These are phyloP conservation scores for Iphiclides podalirius DNA, from an alignment of 2,888 invertebrate genomes.

Conservation along the genomic window DNA sequence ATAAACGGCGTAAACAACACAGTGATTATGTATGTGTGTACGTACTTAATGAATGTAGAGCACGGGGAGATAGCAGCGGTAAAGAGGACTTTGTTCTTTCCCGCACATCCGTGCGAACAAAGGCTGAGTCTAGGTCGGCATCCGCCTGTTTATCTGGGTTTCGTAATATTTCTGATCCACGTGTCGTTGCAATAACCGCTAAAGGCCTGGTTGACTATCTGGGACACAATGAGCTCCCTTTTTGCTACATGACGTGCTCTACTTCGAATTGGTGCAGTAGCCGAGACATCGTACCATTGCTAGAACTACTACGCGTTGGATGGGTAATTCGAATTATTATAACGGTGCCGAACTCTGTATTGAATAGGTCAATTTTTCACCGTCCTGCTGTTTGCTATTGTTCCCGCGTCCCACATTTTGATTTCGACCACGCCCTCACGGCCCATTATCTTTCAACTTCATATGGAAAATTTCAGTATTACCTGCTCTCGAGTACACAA, in stretches of 20 bases:
- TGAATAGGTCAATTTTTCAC: background rate
- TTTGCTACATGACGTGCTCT: conserved; percentile 5
- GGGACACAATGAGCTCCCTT: conserved; percentile 1
- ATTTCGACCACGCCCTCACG: background rate
- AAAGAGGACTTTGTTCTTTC: conserved; percentile 17
- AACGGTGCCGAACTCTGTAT: background rate
- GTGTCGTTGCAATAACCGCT: conserved; percentile 7
- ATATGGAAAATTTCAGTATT: background rate
- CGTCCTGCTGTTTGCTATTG: background rate
- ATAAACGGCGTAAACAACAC: background rate
- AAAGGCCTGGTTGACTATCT: conserved; percentile 17
- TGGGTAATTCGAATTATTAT: background rate
- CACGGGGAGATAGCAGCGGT: conserved; percentile 4
- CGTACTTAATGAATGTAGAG: conserved; percentile 12
- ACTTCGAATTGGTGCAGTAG: conserved; percentile 7
- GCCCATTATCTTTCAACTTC: background rate
- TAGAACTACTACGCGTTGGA: background rate
- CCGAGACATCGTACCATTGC: background rate
- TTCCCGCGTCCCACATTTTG: background rate
- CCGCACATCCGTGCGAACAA: conserved; percentile 18
- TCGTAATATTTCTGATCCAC: conserved; percentile 13
- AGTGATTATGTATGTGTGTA: conserved; percentile 3
- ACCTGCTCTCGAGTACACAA: no score
- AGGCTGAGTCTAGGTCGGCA: conserved; percentile 11
- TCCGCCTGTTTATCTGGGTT: conserved; percentile 14